Evolutionary conservation across 2,113 vertebrate species (phyloP), one percentile per base, ranked within the genome.

Genomic region (Muntiacus reevesi): DNA sequence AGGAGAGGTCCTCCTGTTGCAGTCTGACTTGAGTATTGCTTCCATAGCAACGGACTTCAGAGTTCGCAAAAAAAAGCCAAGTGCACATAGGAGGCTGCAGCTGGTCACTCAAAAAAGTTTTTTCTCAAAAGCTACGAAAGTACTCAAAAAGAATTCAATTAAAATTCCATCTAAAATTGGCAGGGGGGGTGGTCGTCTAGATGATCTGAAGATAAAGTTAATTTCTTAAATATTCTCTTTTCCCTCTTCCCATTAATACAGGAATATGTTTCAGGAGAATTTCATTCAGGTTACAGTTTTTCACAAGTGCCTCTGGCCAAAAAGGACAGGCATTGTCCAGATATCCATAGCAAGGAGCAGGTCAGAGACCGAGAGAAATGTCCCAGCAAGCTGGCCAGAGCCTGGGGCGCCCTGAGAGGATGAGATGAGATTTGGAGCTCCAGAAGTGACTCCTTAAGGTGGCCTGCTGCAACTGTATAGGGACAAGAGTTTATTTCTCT

Each of bases 1-100:
- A n/a, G 60, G 81, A 90, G 79, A 88, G 87, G 62, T n/a, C 83
- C 88, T 91, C 59, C 27, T 95, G 33, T 88, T 1, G 11, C 28
- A 79, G 74, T 30, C 87, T 95, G 84, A 59, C 90, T 94, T 92
- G 52, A 93, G 25, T 94, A 54, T 14, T 50, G 89, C 97, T 93
- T 97, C 97, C 93, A 96, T 94, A 67, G 97, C 78, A 93, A 98
- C 95, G 21, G 45, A 94, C 40, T 40, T 33, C 2, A 11, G 67
- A 10, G 36, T 71, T 88, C 92, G 87, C 88, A 43, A 33, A 67
- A 25, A 45, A 96, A 55, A 15, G 8, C 9, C 1, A 14, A 28
- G 82, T 83, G 90, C 94, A 86, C 76, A 27, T 8, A 50, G 85
- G 55, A 92, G 23, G 60, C 45, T 91, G 87, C 86, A 95, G 94